Evolutionary conservation across 2,888 invertebrate species (phyloP), one percentile per base, ranked within the genome.

Genomic region (Torymus auratus): DNA sequence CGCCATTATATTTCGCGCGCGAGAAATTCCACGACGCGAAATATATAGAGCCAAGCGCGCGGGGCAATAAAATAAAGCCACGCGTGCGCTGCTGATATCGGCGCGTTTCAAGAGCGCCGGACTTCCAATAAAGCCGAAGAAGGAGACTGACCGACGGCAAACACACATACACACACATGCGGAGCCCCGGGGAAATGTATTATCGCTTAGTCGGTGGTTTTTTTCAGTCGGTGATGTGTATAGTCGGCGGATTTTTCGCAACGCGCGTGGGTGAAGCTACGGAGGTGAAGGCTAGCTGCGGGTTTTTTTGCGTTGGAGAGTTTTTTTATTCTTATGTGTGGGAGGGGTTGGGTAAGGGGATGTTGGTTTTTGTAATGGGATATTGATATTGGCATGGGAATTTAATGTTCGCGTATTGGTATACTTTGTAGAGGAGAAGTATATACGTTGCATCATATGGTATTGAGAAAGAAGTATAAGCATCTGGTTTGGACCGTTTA

Each of bases 91-190:
- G 88, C 88, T 89, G 89, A 88, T 89, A 87, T 86, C 84, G 85
- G 85, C 86, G 88, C 86, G 85, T 89, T 87, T 87, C 85, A 84
- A 88, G 88, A 86, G 87, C 86, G 84, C 85, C 7, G 85, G 87
- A 85, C 86, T 85, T 87, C 87, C 86, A 88, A 89, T 88, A 89
- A 88, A 84, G 82, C 76, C 83, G 83, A 85, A 84, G 83, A 85
- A 84, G 83, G 84, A 55, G 53, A 17, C 73, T 28, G 64, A 55
- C 56, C 56, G 13, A 75, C 58, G 65, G 75, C 74, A 70, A 75
- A 74, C 74, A 70, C 50, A 14, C 52, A 56, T 2, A 20, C 20
- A 20, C 20, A 20, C 20, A 20, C 20, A 2, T 20, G 20, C 20
- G 20, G 1, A 14, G 5, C 61, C n/a, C 13, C 41, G 41, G 55